Evolutionary conservation across 2,113 vertebrate species (phyloP).

Genomic region (Ageneiosus marmoratus): DNA sequence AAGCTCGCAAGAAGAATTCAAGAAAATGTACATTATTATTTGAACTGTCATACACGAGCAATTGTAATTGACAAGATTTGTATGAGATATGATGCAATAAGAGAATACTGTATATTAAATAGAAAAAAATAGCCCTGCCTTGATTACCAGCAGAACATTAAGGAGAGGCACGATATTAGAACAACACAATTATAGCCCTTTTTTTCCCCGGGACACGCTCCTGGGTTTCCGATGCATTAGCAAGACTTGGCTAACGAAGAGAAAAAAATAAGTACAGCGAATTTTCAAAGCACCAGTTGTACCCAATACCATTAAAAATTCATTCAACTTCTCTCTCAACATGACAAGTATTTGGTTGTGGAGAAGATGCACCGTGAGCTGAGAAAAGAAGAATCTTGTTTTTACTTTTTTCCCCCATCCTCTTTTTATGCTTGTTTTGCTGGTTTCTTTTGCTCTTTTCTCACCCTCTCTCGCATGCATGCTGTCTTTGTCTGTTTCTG

Average conservation of each 20-base stretch:
- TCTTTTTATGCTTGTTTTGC: slow-evolving; percentile 71
- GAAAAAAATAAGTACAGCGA: slow-evolving; percentile 85
- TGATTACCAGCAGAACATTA: slow-evolving; percentile 93
- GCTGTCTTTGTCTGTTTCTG: slow-evolving; percentile 65
- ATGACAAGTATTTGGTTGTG: slow-evolving; percentile 90
- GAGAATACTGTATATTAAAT: slow-evolving; percentile 63
- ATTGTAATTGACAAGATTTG: slow-evolving; percentile 87
- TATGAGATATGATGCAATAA: slow-evolving; percentile 67
- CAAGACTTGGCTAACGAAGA: slow-evolving; percentile 90
- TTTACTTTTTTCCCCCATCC: slow-evolving; percentile 69
- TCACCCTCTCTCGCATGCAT: slow-evolving; percentile 12
- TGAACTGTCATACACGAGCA: slow-evolving; percentile 84
- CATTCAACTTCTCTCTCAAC: slow-evolving; percentile 88
- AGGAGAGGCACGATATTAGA: slow-evolving; percentile 87
- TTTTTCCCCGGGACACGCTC: slow-evolving; percentile 87
- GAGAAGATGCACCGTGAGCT: slow-evolving; percentile 82
- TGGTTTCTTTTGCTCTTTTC: slow-evolving; percentile 71
- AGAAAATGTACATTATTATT: slow-evolving; percentile 87
- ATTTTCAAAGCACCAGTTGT: slow-evolving; percentile 94
- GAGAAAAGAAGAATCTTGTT: slow-evolving; percentile 75
- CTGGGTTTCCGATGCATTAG: slow-evolving; percentile 89
- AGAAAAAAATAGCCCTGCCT: slow-evolving; percentile 73
- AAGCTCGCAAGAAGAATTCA: slow-evolving; percentile 84
- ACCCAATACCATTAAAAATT: slow-evolving; percentile 97
- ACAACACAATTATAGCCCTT: slow-evolving; percentile 86